Conservation (phyloP, 2,888 invertebrate genomes). For the Stenotaenia linearis region DNA sequence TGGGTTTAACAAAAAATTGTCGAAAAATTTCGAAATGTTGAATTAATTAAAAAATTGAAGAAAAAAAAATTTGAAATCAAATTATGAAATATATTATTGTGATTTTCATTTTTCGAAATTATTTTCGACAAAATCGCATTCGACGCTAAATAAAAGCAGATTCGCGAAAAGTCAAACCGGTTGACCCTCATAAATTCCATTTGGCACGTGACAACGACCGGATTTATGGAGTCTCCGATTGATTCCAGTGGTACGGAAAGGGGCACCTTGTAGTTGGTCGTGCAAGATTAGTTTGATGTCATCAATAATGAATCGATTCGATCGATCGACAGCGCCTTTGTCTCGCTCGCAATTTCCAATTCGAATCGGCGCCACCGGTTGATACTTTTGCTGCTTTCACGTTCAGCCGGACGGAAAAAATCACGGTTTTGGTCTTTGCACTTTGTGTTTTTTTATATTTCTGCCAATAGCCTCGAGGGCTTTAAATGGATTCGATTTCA, state of each 20-base stretch:
- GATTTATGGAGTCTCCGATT: background rate
- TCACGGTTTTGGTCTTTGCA: background rate
- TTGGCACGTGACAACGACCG: background rate
- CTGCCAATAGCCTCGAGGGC: background rate
- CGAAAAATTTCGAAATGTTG: background rate
- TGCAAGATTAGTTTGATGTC: background rate
- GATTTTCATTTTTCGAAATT: too few species aligned
- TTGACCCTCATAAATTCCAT: background rate
- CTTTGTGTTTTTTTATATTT: background rate
- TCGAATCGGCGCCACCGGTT: background rate
- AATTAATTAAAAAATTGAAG: too few species aligned
- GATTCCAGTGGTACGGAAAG: background rate
- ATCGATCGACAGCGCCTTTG: background rate
- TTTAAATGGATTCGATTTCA: constrained; percentile 2
- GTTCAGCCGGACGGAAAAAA: background rate
- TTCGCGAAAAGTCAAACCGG: background rate
- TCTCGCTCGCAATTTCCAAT: background rate
- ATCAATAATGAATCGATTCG: background rate
- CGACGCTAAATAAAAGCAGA: background rate
- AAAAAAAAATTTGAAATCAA: too few species aligned
- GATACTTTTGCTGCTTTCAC: background rate
- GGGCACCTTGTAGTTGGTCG: background rate
- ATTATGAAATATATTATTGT: too few species aligned
- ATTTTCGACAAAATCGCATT: background rate
- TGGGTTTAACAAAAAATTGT: too few species aligned